Conservation (phyloP, 2,888 invertebrate species). For the Oegoconia quadripuncta region DNA sequence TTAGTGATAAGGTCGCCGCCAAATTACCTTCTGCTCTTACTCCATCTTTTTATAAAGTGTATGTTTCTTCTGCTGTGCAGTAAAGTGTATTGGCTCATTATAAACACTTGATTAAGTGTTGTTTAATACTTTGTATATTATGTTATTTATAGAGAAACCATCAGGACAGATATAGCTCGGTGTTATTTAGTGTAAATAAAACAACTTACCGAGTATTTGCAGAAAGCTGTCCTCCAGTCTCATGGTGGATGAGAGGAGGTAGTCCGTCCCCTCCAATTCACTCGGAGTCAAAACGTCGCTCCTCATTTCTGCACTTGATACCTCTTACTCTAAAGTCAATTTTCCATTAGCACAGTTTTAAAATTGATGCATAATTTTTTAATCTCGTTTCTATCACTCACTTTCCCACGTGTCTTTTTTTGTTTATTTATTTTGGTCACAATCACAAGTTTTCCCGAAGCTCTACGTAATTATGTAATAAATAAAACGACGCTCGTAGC, state of each 20-base stretch:
- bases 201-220: slow-evolving; percentile 80
- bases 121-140: too few relatives aligned
- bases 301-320: slow-evolving; percentile 58
- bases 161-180: too few relatives aligned
- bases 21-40: too few relatives aligned
- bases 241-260: slow-evolving; percentile 81
- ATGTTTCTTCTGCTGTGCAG: too few relatives aligned
- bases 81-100: too few relatives aligned
- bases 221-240: slow-evolving; percentile 81
- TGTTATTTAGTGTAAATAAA: slow-evolving; percentile 1
- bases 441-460: neutral
- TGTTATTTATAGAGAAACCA: too few relatives aligned
- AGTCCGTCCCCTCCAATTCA: slow-evolving; percentile 82
- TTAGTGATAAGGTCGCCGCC: too few relatives aligned
- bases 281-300: slow-evolving; percentile 73
- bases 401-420: neutral
- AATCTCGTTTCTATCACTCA: neutral
- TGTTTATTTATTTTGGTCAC: neutral
- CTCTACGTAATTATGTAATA: slow-evolving; percentile 9
- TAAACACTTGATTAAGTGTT: too few relatives aligned
- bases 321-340: slow-evolving; percentile 34
- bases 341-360: slow-evolving; percentile 26
- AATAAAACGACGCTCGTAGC: neutral
- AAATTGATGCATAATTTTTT: slow-evolving; percentile 10
- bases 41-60: too few relatives aligned